Base-by-base conservation (phyloP, 92 coral and sea anemone genomes). In the Epizoanthus scotinus region DNA sequence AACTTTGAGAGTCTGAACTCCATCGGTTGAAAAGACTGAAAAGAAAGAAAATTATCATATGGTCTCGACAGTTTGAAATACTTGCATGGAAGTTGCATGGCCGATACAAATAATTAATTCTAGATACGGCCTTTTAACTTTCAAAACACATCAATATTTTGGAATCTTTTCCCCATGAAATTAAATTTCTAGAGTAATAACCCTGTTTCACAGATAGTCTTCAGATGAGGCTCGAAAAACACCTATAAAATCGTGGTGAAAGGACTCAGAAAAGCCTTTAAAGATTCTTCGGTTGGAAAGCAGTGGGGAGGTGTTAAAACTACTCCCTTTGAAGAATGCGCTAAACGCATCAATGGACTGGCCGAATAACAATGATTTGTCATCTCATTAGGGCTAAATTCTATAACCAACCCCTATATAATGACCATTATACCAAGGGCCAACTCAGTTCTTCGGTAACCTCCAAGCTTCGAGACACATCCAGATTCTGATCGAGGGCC, bases 11-110 rank as follows among this genome's bases (percentile, higher is more conserved):
- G 81, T 75, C 68, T 75, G 67, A 75, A 59, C 38, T 31, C 62
- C 56, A 36, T 2, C 29, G 56, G 53, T 34, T 58, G 66, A 40
- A 64, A 64, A 64, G 70, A 20, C 70, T 17, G 40, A 64, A 36
- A 12, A n/a, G 28, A 36, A 12, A 55, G 40, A 26, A 75, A 75
- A 75, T 75, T 75, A 75, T 59, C 81, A 75, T 75, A 75, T 63
- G 44, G 81, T 75, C 69, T 75, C 81, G 81, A 58, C 81, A 58
- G 63, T 50, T 31, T 59, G 40, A 74, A 57, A 22, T 56, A 55
- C n/a, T 73, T 29, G 24, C 38, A 14, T 74, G 26, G 58, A 31
- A 56, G 24, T 50, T 75, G 24, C 63, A 34, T 38, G 67, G 26
- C 40, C 47, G 68, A 36, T 2, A 10, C 13, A 59, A 75, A 36